These are phyloP conservation scores for Aricia artaxerxes DNA, from an alignment of 2,888 invertebrate genomes.

Conservation along the genomic window DNA sequence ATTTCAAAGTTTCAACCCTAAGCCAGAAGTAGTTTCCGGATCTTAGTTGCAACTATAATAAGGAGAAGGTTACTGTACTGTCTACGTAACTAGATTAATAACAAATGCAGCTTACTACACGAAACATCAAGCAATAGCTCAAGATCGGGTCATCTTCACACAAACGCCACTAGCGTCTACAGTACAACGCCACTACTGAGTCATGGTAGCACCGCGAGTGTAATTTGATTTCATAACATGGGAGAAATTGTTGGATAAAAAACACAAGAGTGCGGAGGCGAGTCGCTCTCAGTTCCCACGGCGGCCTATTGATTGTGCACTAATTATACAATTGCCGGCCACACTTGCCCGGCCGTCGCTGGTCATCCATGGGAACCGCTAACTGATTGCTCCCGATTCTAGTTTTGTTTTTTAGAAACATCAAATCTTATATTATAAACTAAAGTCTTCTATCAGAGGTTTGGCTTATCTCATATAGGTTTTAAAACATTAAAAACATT, in stretches of 20 bases:
- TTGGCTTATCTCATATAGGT: no score
- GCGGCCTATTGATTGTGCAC: slow-evolving; percentile 54
- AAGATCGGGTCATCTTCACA: neutral
- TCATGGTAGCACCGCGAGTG: slow-evolving; percentile 14
- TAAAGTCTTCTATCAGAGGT: no score
- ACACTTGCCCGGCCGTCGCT: slow-evolving; percentile 10
- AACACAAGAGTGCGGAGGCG: slow-evolving; percentile 30
- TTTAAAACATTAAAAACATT: no score
- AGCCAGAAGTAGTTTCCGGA: no score
- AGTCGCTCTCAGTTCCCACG: slow-evolving; percentile 35
- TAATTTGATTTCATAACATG: slow-evolving; percentile 24
- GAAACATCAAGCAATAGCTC: no score
- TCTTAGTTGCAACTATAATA: no score
- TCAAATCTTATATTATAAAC: neutral
- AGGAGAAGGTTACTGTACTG: no score
- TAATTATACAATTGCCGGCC: slow-evolving; percentile 65
- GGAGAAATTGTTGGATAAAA: slow-evolving; percentile 24
- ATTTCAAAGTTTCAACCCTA: no score
- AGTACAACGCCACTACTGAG: slow-evolving; percentile 1
- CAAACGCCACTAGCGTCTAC: neutral
- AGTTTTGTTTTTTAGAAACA: neutral
- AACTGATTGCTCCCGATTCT: slow-evolving; percentile 39
- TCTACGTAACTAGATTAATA: no score
- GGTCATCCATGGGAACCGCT: slow-evolving; percentile 43
- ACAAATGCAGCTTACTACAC: no score